Evolutionary conservation across 2,888 invertebrate species (phyloP), one percentile per base, ranked within the genome.

Genomic region (Chloroclystis v-ata): DNA sequence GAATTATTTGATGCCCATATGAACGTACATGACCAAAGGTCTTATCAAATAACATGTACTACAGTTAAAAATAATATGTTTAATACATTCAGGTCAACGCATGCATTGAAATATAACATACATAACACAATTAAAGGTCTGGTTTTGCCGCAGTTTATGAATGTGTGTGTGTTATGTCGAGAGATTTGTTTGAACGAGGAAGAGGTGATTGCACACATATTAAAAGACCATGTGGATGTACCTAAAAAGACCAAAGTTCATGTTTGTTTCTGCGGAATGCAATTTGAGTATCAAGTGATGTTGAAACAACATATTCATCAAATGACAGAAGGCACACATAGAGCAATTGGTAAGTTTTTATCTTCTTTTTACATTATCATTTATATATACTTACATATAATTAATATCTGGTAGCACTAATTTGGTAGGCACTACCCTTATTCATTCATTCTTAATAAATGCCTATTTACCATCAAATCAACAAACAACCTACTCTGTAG

Each of bases 221-320:
- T 47, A 0, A 52, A 50, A 0, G 69, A 70, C 4, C 75, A 79
- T 9, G 33, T 33, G 0, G 30, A 41, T 0, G 16, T 44, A 0
- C 14, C 4, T 0, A 32, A 52, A 0, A 52, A 46, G 0, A 16
- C 10, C 1, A 57, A 57, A 0, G 47, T 20, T 0, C 44, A 73
- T 9, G 24, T 43, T 1, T 82, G 82, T 43, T 11, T 20, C 0
- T 83, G 82, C 4, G 80, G 81, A 0, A 67, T 69, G 10, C 42
- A 45, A 1, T 83, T 79, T 13, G 60, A 55, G 0, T 75, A 68
- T 25, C 67, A 56, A 6, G 65, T 83, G 0, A 28, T 83, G 1
- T 54, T 80, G 24, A 78, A 72, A 26, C 75, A 82, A 14, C 82
- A 82, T 47, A 40, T 74, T 0, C 71, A 76, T 35, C 75, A 67